A percentile compares a stretch with the other conserved stretches of the same genome.
These are phyloP conservation scores for Epizoanthus scotinus DNA, from an alignment of 92 coral and sea anemone genomes.

Conservation along the genomic window DNA sequence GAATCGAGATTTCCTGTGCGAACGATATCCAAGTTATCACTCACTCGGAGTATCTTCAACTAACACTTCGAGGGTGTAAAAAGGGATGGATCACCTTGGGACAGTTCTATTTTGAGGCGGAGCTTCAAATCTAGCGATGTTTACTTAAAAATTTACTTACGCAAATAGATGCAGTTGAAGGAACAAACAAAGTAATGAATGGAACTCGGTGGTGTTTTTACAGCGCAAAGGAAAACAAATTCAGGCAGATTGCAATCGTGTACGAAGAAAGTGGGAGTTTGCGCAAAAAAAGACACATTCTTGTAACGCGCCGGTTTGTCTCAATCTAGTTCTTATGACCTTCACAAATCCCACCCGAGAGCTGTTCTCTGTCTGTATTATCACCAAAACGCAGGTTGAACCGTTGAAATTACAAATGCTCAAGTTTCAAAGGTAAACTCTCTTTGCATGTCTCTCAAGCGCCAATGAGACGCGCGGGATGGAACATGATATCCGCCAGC, in stretches of 20 bases:
- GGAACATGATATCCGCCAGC: slow-evolving; percentile 21
- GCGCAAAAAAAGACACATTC: background rate
- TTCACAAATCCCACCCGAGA: slow-evolving; percentile 9
- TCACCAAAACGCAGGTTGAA: slow-evolving; percentile 35
- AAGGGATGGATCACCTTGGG: background rate
- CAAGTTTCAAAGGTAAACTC: slow-evolving; percentile 37
- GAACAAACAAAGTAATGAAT: slow-evolving; percentile 23
- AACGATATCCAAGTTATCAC: slow-evolving; percentile 6
- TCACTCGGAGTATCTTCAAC: background rate
- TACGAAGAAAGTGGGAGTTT: background rate
- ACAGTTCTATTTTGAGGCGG: slow-evolving; percentile 8
- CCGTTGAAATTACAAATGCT: slow-evolving; percentile 23
- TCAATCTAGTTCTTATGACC: slow-evolving; percentile 28
- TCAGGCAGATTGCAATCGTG: background rate
- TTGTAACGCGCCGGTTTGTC: slow-evolving; percentile 21
- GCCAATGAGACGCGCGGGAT: slow-evolving; percentile 44
- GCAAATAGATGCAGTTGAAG: slow-evolving; percentile 21
- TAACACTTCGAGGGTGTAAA: background rate
- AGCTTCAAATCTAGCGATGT: slow-evolving; percentile 11
- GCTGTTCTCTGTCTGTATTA: background rate
- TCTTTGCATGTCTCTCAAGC: slow-evolving; percentile 24
- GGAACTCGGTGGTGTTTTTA: slow-evolving; percentile 21
- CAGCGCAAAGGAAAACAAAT: slow-evolving; percentile 1
- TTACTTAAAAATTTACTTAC: slow-evolving; percentile 21
- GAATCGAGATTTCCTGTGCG: background rate